Base-by-base conservation (phyloP, 2,888 invertebrate species). In the Boloria selene region DNA sequence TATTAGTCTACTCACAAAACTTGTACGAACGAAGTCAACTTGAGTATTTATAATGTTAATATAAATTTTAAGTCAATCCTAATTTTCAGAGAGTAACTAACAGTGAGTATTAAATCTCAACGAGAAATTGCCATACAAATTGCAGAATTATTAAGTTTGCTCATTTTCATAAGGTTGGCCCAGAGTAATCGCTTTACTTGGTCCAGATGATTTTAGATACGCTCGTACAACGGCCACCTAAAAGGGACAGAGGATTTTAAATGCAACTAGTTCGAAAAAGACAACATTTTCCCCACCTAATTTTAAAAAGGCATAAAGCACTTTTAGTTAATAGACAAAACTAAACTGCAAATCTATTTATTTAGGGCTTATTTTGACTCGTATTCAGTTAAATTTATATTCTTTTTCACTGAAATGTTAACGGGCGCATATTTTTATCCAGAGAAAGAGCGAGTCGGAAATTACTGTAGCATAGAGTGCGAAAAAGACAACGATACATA, bases 341-440 rank as follows among this genome's bases (percentile, higher is more conserved):
- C 75, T 71, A 64, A 71, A 75, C 76, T 77, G 67, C 84, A 84
- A 63, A 13, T 5, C 2, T 4, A 18, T 0, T 61, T 38, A n/a
- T 65, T 70, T 76, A 87, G 75, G 78, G 84, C 71, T 72, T 71
- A 79, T 65, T 83, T 87, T 84, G 55, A 70, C 74, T 72, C 63
- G 70, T 61, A 71, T 76, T 0, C 16, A 22, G 42, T 81, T 82
- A 84, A 82, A 84, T 83, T 85, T 88, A 87, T 86, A 85, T 83
- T 87, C 88, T 87, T 88, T 87, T 88, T 84, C 84, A 82, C 85
- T 87, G 85, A 81, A 86, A 85, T 86, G 82, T 85, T 87, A 86
- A 87, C 86, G 85, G 83, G 87, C 85, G 86, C 87, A 88, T 88
- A 90, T 88, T 91, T 90, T 91, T 91, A 91, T 90, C 89, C 90